A percentile compares a stretch with the other conserved stretches of the same genome.
Evolutionary conservation across 1,140 invertebrate species (phyloP).

Genomic region (Drosophila ambigua): DNA sequence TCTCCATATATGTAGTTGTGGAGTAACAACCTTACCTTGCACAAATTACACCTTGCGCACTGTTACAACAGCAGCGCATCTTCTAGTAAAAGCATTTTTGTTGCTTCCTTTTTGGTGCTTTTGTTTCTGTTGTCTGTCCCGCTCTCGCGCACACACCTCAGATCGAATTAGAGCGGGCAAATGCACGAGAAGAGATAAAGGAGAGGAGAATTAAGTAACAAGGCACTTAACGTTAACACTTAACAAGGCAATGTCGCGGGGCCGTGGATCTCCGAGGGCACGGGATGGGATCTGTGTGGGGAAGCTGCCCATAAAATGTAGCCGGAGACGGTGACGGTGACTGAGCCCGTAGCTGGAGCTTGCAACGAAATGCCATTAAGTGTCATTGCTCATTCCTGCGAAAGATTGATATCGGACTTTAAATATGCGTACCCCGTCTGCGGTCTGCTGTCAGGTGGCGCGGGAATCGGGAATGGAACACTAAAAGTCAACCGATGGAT

Average conservation of each 20-base stretch:
- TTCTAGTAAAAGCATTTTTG: slow-evolving; percentile 38
- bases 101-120: slow-evolving; percentile 28
- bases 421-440: slow-evolving; percentile 66
- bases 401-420: slow-evolving; percentile 78
- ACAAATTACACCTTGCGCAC: neutral
- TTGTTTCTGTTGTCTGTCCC: slow-evolving; percentile 24
- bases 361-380: slow-evolving; percentile 76
- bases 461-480: slow-evolving; percentile 20
- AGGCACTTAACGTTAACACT: slow-evolving; percentile 81
- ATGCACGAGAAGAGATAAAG: slow-evolving; percentile 72
- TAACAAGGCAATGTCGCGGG: slow-evolving; percentile 67
- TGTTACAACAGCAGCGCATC: slow-evolving; percentile 21
- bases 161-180: slow-evolving; percentile 72
- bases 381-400: slow-evolving; percentile 79
- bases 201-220: slow-evolving; percentile 75
- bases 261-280: neutral
- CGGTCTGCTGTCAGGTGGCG: slow-evolving; percentile 18
- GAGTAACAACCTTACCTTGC: no score
- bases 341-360: slow-evolving; percentile 8
- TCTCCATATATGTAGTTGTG: no score
- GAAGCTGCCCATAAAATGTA: slow-evolving; percentile 44
- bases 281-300: slow-evolving; percentile 20
- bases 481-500: slow-evolving; percentile 8
- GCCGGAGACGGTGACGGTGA: slow-evolving; percentile 3
- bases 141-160: slow-evolving; percentile 24